These are phyloP conservation scores for Epinotia bilunana DNA, from an alignment of 2,888 invertebrate species.

Conservation along the genomic window DNA sequence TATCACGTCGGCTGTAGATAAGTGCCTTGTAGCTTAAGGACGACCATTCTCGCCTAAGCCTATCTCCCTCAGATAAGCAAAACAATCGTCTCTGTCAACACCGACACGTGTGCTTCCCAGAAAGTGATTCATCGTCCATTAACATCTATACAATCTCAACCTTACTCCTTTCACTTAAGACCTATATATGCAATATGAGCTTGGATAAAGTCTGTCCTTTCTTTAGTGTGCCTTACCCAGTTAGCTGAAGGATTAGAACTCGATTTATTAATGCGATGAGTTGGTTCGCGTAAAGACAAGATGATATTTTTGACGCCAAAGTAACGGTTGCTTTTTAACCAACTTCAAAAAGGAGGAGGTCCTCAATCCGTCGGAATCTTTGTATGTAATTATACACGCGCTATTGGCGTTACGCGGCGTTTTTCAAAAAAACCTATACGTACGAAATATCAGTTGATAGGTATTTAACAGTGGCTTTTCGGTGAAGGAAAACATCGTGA, in stretches of 20 bases:
- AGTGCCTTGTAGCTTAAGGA: background rate
- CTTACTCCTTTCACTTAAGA: background rate
- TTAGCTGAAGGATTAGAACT: background rate
- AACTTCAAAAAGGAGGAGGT: too few species aligned
- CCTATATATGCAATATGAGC: background rate
- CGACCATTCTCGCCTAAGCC: background rate
- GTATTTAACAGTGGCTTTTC: too few species aligned
- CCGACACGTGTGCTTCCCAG: conserved; percentile 25
- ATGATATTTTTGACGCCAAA: too few species aligned
- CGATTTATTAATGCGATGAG: conserved; percentile 11
- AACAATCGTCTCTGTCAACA: conserved; percentile 27
- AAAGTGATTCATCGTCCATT: conserved; percentile 19
- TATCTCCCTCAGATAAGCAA: conserved; percentile 24
- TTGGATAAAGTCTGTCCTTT: conserved; percentile 4
- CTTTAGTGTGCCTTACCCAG: conserved; percentile 21
- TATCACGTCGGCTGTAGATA: background rate
- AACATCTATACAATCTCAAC: background rate
- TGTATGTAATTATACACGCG: too few species aligned
- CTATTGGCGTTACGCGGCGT: too few species aligned
- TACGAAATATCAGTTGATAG: too few species aligned
- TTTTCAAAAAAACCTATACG: too few species aligned
- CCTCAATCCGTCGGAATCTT: too few species aligned
- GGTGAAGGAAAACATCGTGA: too few species aligned
- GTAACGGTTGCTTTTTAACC: too few species aligned
- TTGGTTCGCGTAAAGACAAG: conserved; percentile 4